phyloP scores from a whole-genome alignment of 2,797 vertebrate species.

The Choloepus didactylus region DNA sequence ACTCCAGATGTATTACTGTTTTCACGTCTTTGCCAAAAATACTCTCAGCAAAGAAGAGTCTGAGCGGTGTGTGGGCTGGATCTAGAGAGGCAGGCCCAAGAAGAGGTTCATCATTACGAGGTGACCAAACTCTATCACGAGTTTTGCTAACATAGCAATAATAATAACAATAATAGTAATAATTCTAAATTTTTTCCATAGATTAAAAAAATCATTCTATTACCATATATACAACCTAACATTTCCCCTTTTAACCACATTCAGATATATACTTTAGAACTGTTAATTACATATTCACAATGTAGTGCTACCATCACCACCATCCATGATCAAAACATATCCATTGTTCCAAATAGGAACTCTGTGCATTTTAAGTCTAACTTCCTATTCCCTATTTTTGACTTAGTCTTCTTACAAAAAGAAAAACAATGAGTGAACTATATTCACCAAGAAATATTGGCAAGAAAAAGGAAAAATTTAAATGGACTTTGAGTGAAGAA shows the following conservation, averaged over 20 bases:
- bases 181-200: neutral
- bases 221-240: too few relatives aligned
- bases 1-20: neutral
- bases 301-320: too few relatives aligned
- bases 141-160: neutral
- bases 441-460: neutral
- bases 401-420: neutral
- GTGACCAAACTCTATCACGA: neutral
- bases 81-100: neutral
- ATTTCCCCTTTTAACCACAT: too few relatives aligned
- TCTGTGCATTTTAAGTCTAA: too few relatives aligned
- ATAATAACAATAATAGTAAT: too few relatives aligned
- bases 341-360: too few relatives aligned
- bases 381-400: neutral
- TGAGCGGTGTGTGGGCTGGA: fast-evolving
- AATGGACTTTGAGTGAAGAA: neutral
- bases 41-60: neutral
- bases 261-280: too few relatives aligned
- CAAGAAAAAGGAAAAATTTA: constrained; percentile 4
- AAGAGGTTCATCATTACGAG: fast-evolving
- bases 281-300: too few relatives aligned
- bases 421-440: neutral
- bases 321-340: too few relatives aligned
- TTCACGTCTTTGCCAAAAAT: neutral
- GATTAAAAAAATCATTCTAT: too few relatives aligned